Conservation (phyloP, 2,888 invertebrate species). For the Drosophila silvestris region DNA sequence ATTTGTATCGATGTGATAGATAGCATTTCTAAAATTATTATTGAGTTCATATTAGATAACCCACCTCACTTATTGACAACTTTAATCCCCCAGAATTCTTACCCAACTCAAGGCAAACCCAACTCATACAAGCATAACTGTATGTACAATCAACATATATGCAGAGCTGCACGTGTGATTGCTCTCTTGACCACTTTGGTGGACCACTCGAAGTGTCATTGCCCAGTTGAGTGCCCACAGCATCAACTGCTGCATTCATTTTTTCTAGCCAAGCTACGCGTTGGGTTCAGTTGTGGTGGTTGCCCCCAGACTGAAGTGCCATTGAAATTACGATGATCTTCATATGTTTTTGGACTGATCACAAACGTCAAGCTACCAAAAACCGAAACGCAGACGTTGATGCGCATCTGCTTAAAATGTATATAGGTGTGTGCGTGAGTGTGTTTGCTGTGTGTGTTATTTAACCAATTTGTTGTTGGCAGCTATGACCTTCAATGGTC, state of each 20-base stretch:
- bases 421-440: conserved; percentile 15
- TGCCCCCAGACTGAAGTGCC: conserved; percentile 69
- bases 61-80: conserved; percentile 18
- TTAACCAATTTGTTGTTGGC: conserved; percentile 71
- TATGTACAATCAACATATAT: conserved; percentile 5
- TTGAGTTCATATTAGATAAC: not conserved
- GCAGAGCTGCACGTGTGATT: conserved; percentile 29
- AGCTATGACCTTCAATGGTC: conserved; percentile 77
- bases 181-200: conserved; percentile 50
- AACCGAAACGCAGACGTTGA: conserved; percentile 14
- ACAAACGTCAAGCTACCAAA: conserved; percentile 69
- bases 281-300: conserved; percentile 49
- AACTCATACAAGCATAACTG: conserved; percentile 12
- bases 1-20: not conserved
- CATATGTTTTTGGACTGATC: conserved; percentile 72
- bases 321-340: conserved; percentile 80
- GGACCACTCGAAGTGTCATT: conserved; percentile 73
- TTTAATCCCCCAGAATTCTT: conserved; percentile 24
- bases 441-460: conserved; percentile 53
- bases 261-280: conserved; percentile 54
- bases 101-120: conserved; percentile 22
- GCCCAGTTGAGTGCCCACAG: conserved; percentile 60
- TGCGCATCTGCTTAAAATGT: conserved; percentile 65
- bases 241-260: conserved; percentile 59
- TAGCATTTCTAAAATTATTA: not conserved